These are phyloP conservation scores for Cephus cinctus DNA, from an alignment of 1,140 invertebrate genomes.

Conservation along the genomic window DNA sequence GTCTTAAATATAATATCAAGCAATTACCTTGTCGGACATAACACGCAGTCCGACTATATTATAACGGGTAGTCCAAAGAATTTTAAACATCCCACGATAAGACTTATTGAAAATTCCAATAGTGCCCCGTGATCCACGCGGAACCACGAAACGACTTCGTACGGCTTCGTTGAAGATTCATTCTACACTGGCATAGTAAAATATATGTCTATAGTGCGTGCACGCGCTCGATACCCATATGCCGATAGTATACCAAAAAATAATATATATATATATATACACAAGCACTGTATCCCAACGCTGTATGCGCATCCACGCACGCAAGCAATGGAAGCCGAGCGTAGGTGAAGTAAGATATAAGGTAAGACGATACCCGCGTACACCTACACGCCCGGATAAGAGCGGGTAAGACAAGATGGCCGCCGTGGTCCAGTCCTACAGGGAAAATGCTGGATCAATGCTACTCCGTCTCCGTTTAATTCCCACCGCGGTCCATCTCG, in stretches of 20 bases:
- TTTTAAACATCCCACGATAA: no score
- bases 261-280: constrained; percentile 4
- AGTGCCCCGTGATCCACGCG: no score
- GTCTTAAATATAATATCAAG: no score
- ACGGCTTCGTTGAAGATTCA: no score
- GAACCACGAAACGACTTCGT: no score
- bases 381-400: constrained; percentile 27
- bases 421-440: constrained; percentile 35
- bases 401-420: constrained; percentile 37
- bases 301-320: background rate
- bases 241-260: background rate
- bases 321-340: background rate
- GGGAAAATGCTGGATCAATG: constrained; percentile 28
- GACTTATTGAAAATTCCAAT: no score
- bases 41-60: no score
- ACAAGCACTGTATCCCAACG: background rate
- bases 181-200: background rate
- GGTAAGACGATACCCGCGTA: constrained; percentile 36
- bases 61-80: no score
- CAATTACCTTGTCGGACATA: no score
- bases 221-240: constrained; percentile 1
- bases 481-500: constrained; percentile 34
- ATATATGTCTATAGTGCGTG: background rate
- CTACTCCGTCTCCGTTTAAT: constrained; percentile 33
- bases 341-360: constrained; percentile 7